These are phyloP conservation scores for Steinernema carpocapsae DNA, from an alignment of 2,888 invertebrate genomes.

Conservation along the genomic window DNA sequence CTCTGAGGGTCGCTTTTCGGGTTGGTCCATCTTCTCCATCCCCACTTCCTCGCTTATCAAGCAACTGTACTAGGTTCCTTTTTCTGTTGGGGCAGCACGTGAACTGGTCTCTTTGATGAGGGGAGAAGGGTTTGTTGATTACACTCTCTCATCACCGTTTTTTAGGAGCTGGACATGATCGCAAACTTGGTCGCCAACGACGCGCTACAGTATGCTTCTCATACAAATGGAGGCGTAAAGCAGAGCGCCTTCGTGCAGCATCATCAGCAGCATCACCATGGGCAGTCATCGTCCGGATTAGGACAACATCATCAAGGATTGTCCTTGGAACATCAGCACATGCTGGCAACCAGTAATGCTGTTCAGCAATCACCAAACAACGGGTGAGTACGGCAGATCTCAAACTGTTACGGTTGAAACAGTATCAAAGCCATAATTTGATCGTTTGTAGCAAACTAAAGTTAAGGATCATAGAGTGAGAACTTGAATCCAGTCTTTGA, in stretches of 20 bases:
- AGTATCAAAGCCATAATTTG: too few relatives aligned
- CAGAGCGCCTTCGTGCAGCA: conserved; percentile 34
- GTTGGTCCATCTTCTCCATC: not conserved
- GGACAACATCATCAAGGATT: not conserved
- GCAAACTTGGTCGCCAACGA: conserved; percentile 45
- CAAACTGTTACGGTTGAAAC: too few relatives aligned
- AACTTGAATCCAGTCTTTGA: not conserved
- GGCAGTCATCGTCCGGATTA: conserved; percentile 1
- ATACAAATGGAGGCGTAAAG: conserved; percentile 25
- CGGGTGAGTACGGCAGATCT: conserved; percentile 9
- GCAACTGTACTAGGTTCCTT: not conserved
- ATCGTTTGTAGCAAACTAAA: too few relatives aligned
- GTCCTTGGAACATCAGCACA: conserved; percentile 19
- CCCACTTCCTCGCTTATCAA: not conserved
- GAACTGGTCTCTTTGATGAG: too few relatives aligned
- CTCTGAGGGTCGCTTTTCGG: conserved; percentile 8
- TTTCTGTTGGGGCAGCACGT: not conserved
- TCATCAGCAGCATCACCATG: conserved; percentile 14
- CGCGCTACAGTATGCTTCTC: conserved; percentile 35
- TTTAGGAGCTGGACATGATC: conserved; percentile 47
- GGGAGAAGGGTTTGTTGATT: too few relatives aligned
- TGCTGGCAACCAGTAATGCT: conserved; percentile 20
- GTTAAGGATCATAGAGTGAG: too few relatives aligned
- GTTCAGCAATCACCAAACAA: conserved; percentile 15
- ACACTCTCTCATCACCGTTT: not conserved